Percentiles rank a stretch among this genome's conserved stretches.
phyloP scores from a whole-genome alignment of 2,888 invertebrate species.

The Dexiosoma caninum region DNA sequence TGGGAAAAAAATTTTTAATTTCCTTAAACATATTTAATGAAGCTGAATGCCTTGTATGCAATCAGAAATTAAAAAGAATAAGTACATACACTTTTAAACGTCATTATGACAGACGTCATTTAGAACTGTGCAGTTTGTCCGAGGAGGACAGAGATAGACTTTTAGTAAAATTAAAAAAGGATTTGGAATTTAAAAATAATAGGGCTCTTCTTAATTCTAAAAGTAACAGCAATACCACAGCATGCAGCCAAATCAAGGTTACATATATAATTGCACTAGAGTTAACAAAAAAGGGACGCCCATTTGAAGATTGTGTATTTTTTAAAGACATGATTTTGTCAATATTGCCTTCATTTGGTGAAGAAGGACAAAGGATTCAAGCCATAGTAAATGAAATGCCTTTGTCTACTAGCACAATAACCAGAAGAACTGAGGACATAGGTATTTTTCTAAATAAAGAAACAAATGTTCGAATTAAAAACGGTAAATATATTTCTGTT shows the following conservation, averaged over 20 bases:
- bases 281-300: conserved; percentile 3
- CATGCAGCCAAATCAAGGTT: conserved; percentile 1
- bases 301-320: conserved; percentile 12
- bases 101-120: neutral
- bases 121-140: neutral
- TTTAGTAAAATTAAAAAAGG: neutral
- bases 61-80: neutral
- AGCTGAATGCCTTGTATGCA: neutral
- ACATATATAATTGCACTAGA: neutral
- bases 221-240: neutral
- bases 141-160: neutral
- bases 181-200: neutral
- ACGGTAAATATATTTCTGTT: neutral
- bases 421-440: conserved; percentile 3
- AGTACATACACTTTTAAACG: neutral
- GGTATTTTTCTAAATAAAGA: conserved; percentile 10
- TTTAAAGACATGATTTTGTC: neutral
- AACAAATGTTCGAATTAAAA: conserved; percentile 5
- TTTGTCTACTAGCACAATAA: conserved; percentile 14
- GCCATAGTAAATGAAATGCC: neutral
- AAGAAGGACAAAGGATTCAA: neutral
- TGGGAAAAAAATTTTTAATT: no score
- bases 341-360: conserved; percentile 1
- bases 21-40: neutral
- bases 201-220: neutral